Evolutionary conservation across 2,113 vertebrate species (phyloP).

Genomic region (Centropus bengalensis): DNA sequence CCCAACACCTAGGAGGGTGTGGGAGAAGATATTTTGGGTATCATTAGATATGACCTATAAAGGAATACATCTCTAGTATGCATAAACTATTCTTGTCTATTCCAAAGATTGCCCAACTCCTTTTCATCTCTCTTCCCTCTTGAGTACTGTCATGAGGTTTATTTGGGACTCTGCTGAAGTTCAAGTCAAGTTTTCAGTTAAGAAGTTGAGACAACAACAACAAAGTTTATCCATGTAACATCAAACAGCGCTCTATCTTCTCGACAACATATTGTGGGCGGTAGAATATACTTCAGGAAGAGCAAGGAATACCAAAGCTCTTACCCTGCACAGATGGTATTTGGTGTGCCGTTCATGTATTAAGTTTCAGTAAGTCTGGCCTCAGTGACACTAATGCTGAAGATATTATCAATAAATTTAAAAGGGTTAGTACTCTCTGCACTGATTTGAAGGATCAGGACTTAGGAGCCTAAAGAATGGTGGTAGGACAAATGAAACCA

Average conservation of each 20-base stretch:
- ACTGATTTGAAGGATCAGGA: neutral
- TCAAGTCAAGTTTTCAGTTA: conserved; percentile 28
- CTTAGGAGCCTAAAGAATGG: neutral
- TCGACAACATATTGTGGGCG: neutral
- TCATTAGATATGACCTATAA: conserved; percentile 14
- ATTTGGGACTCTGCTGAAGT: neutral
- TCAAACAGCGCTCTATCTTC: neutral
- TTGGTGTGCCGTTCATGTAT: neutral
- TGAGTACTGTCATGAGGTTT: conserved; percentile 10
- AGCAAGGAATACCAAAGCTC: neutral
- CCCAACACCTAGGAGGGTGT: neutral
- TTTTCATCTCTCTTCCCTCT: conserved; percentile 38
- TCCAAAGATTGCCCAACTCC: neutral
- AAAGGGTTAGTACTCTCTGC: neutral
- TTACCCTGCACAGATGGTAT: neutral
- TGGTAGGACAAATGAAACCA: neutral
- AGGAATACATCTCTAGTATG: neutral
- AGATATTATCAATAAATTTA: neutral
- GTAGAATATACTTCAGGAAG: neutral
- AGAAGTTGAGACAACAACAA: conserved; percentile 8
- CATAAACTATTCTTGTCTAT: neutral
- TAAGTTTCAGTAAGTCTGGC: neutral
- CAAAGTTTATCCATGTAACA: conserved; percentile 4
- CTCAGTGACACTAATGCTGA: neutral
- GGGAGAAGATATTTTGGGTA: conserved; percentile 26